Conservation (phyloP, 2,113 vertebrate genomes). For the Puma concolor region DNA sequence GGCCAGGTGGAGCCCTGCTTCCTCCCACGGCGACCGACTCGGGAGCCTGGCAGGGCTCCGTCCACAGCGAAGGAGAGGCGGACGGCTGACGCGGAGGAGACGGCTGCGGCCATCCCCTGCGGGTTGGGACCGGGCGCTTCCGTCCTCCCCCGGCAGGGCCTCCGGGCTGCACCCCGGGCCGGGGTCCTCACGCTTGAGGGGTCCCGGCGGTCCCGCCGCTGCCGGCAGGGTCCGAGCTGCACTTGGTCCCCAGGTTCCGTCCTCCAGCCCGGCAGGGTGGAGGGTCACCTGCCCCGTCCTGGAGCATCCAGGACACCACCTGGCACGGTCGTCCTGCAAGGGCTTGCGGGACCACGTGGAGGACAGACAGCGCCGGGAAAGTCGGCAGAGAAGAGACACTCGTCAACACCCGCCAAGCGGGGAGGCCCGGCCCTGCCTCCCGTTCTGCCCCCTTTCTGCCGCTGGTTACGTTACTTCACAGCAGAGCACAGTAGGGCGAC, state of each 20-base stretch:
- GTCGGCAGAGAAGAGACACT: neutral
- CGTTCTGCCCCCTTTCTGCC: neutral
- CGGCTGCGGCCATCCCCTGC: rapidly evolving
- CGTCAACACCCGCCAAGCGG: rapidly evolving
- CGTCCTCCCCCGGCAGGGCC: rapidly evolving
- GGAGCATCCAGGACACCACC: neutral
- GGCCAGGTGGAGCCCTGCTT: rapidly evolving
- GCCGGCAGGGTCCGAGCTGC: rapidly evolving
- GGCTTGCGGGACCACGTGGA: rapidly evolving
- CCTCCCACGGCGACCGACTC: rapidly evolving
- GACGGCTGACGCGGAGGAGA: rapidly evolving
- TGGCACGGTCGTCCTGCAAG: rapidly evolving
- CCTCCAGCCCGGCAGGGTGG: neutral
- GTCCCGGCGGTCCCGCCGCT: rapidly evolving
- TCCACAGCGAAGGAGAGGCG: rapidly evolving
- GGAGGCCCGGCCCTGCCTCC: neutral
- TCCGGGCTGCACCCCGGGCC: neutral
- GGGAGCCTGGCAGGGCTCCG: neutral
- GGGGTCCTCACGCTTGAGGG: neutral
- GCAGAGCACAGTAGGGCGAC: neutral
- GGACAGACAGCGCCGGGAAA: neutral
- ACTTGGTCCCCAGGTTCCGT: neutral
- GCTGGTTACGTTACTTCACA: rapidly evolving
- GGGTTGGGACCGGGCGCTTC: rapidly evolving
- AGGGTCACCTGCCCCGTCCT: rapidly evolving